Percentiles rank a stretch among this genome's conserved stretches.
Evolutionary conservation across 2,113 vertebrate genomes (phyloP).

Genomic region (Halichoerus grypus): DNA sequence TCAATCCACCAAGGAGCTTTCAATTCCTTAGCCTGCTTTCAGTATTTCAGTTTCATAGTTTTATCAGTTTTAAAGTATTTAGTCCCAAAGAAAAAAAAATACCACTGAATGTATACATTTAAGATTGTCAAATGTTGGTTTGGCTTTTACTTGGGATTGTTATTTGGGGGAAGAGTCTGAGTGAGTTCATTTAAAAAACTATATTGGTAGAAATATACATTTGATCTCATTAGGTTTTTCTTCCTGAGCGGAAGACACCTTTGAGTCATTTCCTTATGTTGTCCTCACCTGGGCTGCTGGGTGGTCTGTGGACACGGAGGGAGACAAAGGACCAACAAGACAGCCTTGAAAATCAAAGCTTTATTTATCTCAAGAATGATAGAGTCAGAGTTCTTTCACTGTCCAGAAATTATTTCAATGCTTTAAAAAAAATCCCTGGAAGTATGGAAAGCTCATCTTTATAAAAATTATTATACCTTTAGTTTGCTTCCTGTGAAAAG

Average conservation of each 20-base stretch:
- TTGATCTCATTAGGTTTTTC: not conserved
- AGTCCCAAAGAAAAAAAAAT: not conserved
- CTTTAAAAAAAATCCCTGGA: slow-evolving; percentile 82
- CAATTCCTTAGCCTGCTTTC: not conserved
- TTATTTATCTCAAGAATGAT: slow-evolving; percentile 55
- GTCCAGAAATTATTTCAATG: slow-evolving; percentile 82
- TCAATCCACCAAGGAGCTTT: fast-evolving
- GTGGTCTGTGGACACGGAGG: fast-evolving
- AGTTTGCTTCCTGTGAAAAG: slow-evolving; percentile 88
- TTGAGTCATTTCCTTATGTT: not conserved
- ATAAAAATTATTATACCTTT: slow-evolving; percentile 87
- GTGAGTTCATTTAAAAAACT: not conserved
- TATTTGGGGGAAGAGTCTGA: not conserved
- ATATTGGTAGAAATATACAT: not conserved
- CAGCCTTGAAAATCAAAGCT: slow-evolving; percentile 64
- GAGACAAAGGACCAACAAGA: not conserved
- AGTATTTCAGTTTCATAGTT: not conserved
- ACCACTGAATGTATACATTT: not conserved
- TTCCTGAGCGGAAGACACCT: not conserved
- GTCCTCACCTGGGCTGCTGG: fast-evolving
- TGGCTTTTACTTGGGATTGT: not conserved
- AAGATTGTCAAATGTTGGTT: not conserved
- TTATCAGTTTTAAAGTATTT: not conserved
- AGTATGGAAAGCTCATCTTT: slow-evolving; percentile 85
- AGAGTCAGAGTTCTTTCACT: slow-evolving; percentile 77